Base-by-base conservation (phyloP, 2,113 vertebrate genomes). In the Charadrius vociferus region DNA sequence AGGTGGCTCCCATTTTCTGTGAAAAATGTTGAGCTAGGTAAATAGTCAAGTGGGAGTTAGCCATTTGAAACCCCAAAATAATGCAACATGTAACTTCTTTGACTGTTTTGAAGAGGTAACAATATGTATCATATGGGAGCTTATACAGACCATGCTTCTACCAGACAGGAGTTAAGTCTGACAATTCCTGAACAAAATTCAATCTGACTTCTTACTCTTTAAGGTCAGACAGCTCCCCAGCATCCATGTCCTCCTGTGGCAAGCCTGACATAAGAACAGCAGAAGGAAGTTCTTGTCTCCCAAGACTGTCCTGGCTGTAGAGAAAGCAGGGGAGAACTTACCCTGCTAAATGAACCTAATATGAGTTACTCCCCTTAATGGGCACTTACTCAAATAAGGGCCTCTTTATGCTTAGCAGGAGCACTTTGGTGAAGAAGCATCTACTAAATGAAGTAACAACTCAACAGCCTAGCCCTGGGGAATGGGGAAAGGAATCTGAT, bases 311-410 rank as follows among this genome's bases (percentile, higher is more conserved):
- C n/a, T 73, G 65, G 15, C 32, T 58, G 6, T 30, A 45, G 12
- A 43, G 39, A 82, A 87, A 81, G 22, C n/a, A 75, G 21, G 12
- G 15, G 29, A 88, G 27, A 82, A 56, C 18, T 8, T 58, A 43
- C 39, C 24, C 15, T 41, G 6, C 34, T 53, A 61, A 90, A 83
- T 2, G 4, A 65, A 77, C 9, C 55, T 65, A 49, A 18, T 58
- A 52, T 1, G 12, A 36, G 18, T 71, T 81, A 71, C 26, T 67
- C 7, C 6, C 3, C 1, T 1, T 1, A 1, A 53, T n/a, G 23
- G 23, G 47, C 20, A 68, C 27, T 79, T 84, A n/a, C 12, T 67
- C 23, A 90, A n/a, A 21, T 49, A 68, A 73, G 14, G 22, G 8
- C 6, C 16, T 80, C 45, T 67, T 59, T 70, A 62, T 7, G 19